Conservation (phyloP, 2,888 invertebrate genomes). For the Catocala sponsa region DNA sequence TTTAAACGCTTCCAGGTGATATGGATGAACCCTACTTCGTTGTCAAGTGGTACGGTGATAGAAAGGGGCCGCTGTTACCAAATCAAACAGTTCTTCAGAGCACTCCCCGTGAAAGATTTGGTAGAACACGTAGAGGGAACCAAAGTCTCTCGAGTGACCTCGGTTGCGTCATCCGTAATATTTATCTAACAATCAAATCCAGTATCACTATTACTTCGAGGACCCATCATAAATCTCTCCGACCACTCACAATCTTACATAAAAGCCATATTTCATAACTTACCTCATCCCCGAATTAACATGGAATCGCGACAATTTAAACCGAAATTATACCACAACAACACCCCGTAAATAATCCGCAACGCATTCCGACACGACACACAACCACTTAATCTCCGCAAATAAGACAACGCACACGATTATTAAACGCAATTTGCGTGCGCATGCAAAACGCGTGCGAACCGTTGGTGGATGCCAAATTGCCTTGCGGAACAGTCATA, state of each 20-base stretch:
- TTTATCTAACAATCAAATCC: neutral
- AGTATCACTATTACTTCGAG: too few species aligned
- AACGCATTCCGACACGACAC: constrained; percentile 54
- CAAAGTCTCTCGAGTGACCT: too few species aligned
- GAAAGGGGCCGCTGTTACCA: too few species aligned
- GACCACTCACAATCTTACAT: constrained; percentile 13
- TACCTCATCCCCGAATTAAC: constrained; percentile 31
- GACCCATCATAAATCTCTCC: constrained; percentile 1
- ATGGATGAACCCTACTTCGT: too few species aligned
- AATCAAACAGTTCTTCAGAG: too few species aligned
- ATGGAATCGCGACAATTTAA: constrained; percentile 30
- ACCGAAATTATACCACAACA: constrained; percentile 44
- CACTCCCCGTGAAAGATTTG: too few species aligned
- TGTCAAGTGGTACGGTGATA: too few species aligned
- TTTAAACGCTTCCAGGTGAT: too few species aligned
- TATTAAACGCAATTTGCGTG: constrained; percentile 59
- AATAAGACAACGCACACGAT: constrained; percentile 64
- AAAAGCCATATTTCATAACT: constrained; percentile 34
- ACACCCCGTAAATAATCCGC: constrained; percentile 54
- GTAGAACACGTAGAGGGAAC: too few species aligned
- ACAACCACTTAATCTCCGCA: constrained; percentile 61
- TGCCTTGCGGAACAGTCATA: constrained; percentile 42
- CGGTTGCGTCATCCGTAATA: neutral
- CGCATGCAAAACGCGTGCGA: constrained; percentile 57
- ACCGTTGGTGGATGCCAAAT: constrained; percentile 66